Evolutionary conservation across 2,113 vertebrate genomes (phyloP).

Genomic region (Fulmarus glacialis): DNA sequence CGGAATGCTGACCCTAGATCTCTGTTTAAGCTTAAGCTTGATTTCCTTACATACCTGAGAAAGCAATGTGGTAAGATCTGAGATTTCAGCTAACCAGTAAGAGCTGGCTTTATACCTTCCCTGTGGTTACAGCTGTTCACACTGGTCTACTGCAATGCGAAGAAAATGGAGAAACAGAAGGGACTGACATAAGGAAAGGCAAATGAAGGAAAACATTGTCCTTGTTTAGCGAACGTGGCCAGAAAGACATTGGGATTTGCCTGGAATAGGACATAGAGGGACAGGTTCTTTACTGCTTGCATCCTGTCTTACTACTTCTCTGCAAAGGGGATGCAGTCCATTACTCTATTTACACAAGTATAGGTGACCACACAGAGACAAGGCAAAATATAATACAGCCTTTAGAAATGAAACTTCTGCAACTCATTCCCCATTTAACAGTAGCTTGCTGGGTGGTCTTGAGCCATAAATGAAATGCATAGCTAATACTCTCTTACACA

Average conservation of each 20-base stretch:
- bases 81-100: background rate
- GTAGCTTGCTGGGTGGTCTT: background rate
- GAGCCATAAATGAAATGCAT: background rate
- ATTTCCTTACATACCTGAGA: conserved; percentile 1
- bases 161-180: background rate
- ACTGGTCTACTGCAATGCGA: background rate
- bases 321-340: background rate
- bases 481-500: background rate
- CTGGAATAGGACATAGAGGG: background rate
- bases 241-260: background rate
- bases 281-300: background rate
- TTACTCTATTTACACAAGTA: background rate
- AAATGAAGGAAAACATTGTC: background rate
- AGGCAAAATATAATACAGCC: background rate
- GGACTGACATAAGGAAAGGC: background rate
- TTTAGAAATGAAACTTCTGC: background rate
- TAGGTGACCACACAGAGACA: conserved; percentile 12
- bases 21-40: background rate
- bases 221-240: background rate
- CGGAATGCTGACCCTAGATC: background rate
- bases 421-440: conserved; percentile 1
- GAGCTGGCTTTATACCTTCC: background rate
- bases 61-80: background rate
- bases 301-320: background rate
- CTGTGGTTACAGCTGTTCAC: conserved; percentile 37